Conservation (phyloP, 2,888 invertebrate species). For the Philereme transversata region DNA sequence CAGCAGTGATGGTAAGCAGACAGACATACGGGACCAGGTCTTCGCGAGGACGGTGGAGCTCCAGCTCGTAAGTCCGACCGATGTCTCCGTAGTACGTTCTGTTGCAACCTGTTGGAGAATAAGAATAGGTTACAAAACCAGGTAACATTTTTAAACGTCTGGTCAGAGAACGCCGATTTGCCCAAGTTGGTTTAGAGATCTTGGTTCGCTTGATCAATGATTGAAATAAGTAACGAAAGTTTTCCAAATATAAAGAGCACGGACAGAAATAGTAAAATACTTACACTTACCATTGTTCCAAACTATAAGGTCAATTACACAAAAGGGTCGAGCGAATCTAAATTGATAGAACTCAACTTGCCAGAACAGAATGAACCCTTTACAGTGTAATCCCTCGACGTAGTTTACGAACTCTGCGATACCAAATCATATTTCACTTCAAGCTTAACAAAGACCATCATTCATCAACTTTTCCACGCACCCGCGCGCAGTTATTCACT, state of each 20-base stretch:
- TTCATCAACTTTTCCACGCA: conserved; percentile 15
- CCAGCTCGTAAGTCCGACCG: conserved; percentile 93
- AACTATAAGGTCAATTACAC: not conserved
- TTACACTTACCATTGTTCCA: not conserved
- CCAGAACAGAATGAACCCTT: conserved; percentile 17
- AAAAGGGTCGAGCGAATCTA: not conserved
- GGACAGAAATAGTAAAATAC: not conserved
- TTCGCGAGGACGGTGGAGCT: conserved; percentile 93
- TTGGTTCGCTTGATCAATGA: too few relatives aligned
- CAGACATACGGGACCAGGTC: conserved; percentile 95
- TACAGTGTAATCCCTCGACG: conserved; percentile 4
- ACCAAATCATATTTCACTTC: conserved; percentile 12
- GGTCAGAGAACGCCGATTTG: too few relatives aligned
- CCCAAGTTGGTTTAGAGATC: too few relatives aligned
- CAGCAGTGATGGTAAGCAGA: conserved; percentile 93
- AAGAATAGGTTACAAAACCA: not conserved
- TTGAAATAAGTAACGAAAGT: too few relatives aligned
- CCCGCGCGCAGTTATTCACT: conserved; percentile 3
- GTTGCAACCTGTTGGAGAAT: conserved; percentile 89
- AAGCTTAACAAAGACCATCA: conserved; percentile 4
- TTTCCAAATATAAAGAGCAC: too few relatives aligned
- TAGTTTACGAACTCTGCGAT: conserved; percentile 5
- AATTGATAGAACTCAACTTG: conserved; percentile 5
- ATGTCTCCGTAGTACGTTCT: conserved; percentile 95
- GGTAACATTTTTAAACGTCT: too few relatives aligned